These are phyloP conservation scores for Etheostoma spectabile DNA, from an alignment of 2,113 vertebrate genomes.

Conservation along the genomic window DNA sequence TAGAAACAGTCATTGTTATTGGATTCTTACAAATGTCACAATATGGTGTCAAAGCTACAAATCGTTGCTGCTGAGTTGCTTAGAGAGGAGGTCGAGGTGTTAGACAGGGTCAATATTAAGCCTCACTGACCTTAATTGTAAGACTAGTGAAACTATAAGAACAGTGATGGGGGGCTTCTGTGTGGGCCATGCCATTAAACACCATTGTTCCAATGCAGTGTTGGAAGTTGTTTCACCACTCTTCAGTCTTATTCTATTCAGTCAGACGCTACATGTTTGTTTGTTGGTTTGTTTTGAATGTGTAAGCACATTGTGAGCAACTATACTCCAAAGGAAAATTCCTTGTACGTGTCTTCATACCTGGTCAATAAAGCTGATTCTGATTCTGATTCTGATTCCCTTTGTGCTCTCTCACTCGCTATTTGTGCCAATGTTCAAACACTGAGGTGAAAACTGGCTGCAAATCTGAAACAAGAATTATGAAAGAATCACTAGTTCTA, in stretches of 20 bases:
- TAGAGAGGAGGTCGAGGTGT: background rate
- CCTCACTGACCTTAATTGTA: no score
- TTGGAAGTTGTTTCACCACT: no score
- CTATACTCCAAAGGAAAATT: no score
- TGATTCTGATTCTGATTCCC: no score
- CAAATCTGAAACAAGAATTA: background rate
- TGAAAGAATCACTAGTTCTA: background rate
- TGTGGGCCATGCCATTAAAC: background rate
- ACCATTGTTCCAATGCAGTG: no score
- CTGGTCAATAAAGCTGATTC: no score
- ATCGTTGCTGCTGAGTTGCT: conserved; percentile 1
- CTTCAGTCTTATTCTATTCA: no score
- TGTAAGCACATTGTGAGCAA: no score
- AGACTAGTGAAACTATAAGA: background rate
- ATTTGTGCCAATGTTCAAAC: background rate
- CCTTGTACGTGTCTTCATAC: no score
- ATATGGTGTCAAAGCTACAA: conserved; percentile 11
- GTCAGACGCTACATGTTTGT: no score
- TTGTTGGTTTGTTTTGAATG: no score
- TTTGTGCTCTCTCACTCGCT: background rate
- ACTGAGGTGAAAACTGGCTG: background rate
- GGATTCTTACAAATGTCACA: conserved; percentile 14
- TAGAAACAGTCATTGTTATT: background rate
- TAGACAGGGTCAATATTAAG: background rate
- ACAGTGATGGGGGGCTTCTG: background rate